A percentile compares a stretch with the other conserved stretches of the same genome.
These are phyloP conservation scores for Premnoplex brunnescens DNA, from an alignment of 2,797 vertebrate genomes.

Conservation along the genomic window DNA sequence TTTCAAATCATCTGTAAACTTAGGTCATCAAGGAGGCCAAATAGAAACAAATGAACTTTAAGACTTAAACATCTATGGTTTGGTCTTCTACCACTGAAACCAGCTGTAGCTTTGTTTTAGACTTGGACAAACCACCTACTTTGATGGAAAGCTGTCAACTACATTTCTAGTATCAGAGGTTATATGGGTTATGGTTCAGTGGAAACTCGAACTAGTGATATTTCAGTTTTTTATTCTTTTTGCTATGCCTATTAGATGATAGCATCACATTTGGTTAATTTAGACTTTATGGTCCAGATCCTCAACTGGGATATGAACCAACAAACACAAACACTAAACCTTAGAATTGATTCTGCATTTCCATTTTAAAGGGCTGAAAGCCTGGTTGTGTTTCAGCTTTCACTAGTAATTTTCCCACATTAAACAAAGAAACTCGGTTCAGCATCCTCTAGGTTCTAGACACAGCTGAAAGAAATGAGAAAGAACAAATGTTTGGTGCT, in stretches of 20 bases:
- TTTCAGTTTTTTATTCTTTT: neutral
- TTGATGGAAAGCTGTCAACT: neutral
- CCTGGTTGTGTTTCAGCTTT: neutral
- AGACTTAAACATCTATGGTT: neutral
- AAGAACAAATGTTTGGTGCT: neutral
- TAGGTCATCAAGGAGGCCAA: neutral
- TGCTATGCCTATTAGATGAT: neutral
- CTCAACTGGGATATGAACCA: neutral
- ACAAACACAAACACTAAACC: neutral
- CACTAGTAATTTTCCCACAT: neutral
- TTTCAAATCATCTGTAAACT: constrained; percentile 39
- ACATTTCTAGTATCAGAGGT: neutral
- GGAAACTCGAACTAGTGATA: neutral
- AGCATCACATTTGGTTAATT: neutral
- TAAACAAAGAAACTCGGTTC: neutral
- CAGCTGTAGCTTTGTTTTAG: neutral
- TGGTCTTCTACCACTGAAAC: neutral
- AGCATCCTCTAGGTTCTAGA: neutral
- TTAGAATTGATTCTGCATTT: neutral
- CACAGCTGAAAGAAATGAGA: neutral
- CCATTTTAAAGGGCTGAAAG: neutral
- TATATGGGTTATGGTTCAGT: neutral
- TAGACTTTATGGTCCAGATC: neutral
- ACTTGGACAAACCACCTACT: neutral
- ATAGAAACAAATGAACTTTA: neutral